A percentile compares a stretch with the other conserved stretches of the same genome.
These are phyloP conservation scores for Acomys russatus DNA, from an alignment of 2,797 vertebrate species.

Conservation along the genomic window DNA sequence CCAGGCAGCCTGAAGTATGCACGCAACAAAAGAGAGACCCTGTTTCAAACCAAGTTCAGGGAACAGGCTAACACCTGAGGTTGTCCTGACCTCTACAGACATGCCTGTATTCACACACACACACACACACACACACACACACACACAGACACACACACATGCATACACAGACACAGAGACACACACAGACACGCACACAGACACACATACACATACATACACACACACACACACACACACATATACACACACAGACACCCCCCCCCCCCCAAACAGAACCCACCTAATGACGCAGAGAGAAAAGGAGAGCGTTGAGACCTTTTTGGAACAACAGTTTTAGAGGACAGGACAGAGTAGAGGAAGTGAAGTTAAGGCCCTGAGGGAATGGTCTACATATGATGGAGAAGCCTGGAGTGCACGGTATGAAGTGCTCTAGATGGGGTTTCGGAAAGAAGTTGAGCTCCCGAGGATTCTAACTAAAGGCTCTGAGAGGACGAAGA, in stretches of 20 bases:
- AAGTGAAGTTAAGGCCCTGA: background rate
- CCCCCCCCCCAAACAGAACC: background rate
- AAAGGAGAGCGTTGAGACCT: background rate
- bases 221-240: background rate
- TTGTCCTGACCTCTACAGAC: background rate
- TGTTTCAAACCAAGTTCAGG: background rate
- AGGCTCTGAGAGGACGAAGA: background rate
- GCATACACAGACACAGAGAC: too few relatives aligned
- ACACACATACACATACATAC: too few relatives aligned
- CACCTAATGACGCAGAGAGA: background rate
- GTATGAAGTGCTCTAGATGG: background rate
- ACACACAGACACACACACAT: background rate
- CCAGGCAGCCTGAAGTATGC: background rate
- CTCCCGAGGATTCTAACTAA: background rate
- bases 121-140: background rate
- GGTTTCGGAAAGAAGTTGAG: constrained; percentile 28
- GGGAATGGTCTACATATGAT: background rate
- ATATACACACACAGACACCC: background rate
- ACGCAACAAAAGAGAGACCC: background rate
- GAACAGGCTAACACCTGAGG: background rate
- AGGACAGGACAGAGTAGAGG: background rate
- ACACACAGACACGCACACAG: too few relatives aligned
- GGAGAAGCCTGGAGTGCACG: background rate
- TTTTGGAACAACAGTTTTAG: constrained; percentile 47
- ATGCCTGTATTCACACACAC: background rate